Base-by-base conservation (phyloP, 2,888 invertebrate genomes). In the Parnassius smintheus region DNA sequence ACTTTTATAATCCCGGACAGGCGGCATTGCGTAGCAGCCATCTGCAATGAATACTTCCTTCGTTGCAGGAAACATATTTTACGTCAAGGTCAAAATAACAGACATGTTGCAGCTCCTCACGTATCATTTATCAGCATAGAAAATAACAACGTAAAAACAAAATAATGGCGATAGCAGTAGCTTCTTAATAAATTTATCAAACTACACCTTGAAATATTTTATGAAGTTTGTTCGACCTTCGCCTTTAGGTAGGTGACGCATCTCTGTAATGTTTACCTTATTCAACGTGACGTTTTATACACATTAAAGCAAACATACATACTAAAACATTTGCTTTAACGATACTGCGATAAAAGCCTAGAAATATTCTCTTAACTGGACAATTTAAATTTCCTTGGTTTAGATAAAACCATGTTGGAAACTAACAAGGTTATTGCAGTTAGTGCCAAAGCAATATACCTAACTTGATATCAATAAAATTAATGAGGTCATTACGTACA, bases 151-250 rank as follows among this genome's bases (percentile, higher is more conserved):
- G 61, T 66, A 68, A 61, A 59, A 62, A 67, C 74, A 71, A 70
- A 71, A 71, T 70, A 73, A 75, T 68, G 55, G 68, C 68, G 68
- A 69, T 68, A 63, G 50, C 62, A 63, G 44, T 61, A 56, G 46
- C 60, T 64, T 69, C 64, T 68, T 72, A 76, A 74, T 75, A 71
- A 73, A 70, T 70, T 71, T 72, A 78, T 74, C 70, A 77, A 78
- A 71, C 71, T 69, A 70, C 66, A 70, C 75, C 72, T 68, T 60
- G 59, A 56, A 64, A 75, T 74, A 78, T 82, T 81, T 83, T 82
- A 77, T 76, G 69, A 79, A 80, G 80, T 78, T 80, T 80, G 75
- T 75, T 71, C 73, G 81, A 80, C 87, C 88, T 88, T 88, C 84
- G 76, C 71, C 75, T 75, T 75, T 75, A 73, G 67, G 73, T 68